phyloP scores from a whole-genome alignment of 2,113 vertebrate species.

The Tichodroma muraria region DNA sequence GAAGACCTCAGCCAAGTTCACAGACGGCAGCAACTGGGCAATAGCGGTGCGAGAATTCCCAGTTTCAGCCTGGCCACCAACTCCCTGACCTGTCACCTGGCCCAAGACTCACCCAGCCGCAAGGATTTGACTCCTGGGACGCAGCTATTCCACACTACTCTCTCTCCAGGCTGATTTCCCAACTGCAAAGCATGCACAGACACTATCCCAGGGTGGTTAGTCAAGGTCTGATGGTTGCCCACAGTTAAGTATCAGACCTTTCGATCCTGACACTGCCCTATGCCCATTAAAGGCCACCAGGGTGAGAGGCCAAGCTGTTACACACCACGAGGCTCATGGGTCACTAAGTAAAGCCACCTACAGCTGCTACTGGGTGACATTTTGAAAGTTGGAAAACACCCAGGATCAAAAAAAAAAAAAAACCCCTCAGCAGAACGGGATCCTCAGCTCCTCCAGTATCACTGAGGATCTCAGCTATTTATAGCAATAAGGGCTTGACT shows the following conservation, averaged over 20 bases:
- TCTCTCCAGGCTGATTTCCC: neutral
- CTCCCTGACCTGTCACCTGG: neutral
- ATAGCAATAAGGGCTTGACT: neutral
- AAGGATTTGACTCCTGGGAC: neutral
- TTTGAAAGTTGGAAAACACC: neutral
- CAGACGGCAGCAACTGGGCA: neutral
- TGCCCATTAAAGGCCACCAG: neutral
- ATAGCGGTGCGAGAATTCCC: neutral
- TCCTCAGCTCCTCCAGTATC: neutral
- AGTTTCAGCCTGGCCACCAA: neutral
- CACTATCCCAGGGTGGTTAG: neutral
- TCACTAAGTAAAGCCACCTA: neutral
- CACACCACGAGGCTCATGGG: neutral
- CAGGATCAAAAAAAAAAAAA: neutral
- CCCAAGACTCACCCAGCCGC: neutral
- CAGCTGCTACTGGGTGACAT: conserved; percentile 46
- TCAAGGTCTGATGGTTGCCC: neutral
- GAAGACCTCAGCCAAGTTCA: neutral
- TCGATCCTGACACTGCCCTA: neutral
- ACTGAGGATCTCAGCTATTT: conserved; percentile 48
- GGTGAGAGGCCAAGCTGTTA: neutral
- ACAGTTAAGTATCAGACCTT: neutral
- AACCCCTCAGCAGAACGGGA: neutral
- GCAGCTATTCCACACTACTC: neutral
- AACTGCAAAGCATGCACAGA: neutral